phyloP scores from a whole-genome alignment of 2,113 vertebrate species.

The Microtus montanus region DNA sequence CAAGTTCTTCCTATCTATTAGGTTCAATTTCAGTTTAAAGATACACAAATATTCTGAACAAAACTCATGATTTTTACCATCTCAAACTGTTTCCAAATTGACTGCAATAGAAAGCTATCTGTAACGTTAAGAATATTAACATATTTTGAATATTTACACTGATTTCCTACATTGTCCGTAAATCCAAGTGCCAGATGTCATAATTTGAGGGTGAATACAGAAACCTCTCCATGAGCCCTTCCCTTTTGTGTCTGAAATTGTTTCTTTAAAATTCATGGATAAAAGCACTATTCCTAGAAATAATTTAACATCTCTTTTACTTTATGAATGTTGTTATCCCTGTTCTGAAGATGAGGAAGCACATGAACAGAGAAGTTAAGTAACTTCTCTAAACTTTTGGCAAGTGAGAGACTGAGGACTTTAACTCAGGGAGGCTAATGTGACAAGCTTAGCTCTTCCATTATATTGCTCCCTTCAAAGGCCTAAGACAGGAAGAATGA shows the following conservation, averaged over 20 bases:
- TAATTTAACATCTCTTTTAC: background rate
- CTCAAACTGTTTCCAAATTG: background rate
- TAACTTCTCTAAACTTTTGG: background rate
- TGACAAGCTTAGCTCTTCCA: background rate
- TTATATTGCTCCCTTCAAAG: background rate
- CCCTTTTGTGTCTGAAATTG: slow-evolving; percentile 4
- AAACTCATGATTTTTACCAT: slow-evolving; percentile 33
- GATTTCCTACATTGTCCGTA: slow-evolving; percentile 22
- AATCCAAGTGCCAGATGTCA: background rate
- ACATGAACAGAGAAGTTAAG: slow-evolving; percentile 24
- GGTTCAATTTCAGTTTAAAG: slow-evolving; percentile 45
- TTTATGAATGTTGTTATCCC: slow-evolving; percentile 17
- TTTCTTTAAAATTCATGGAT: slow-evolving; percentile 50
- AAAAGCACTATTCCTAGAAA: slow-evolving; percentile 27
- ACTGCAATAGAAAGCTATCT: slow-evolving; percentile 36
- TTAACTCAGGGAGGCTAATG: background rate
- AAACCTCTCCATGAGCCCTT: background rate
- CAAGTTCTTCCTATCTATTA: background rate
- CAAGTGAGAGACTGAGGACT: background rate
- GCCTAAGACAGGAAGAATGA: background rate
- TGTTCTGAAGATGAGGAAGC: slow-evolving; percentile 39
- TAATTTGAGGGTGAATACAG: slow-evolving; percentile 14
- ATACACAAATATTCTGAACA: slow-evolving; percentile 33
- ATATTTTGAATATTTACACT: background rate
- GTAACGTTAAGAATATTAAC: background rate